Conservation (phyloP, 1,140 invertebrate species). For the Drosophila ananassae region DNA sequence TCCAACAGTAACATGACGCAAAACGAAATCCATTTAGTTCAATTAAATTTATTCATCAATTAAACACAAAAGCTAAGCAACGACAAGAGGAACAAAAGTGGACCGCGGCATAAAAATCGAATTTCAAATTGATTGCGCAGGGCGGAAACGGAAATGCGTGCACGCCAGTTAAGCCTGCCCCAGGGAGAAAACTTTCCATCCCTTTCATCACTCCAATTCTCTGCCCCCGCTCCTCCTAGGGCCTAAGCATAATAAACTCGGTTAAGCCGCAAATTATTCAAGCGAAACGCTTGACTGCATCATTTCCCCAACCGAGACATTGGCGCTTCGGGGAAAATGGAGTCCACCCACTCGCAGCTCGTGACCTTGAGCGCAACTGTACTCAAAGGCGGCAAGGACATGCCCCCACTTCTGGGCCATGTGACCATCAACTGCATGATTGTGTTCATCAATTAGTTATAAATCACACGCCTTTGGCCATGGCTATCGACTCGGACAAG, state of each 20-base stretch:
- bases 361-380: conserved; percentile 64
- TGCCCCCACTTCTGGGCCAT: conserved; percentile 29
- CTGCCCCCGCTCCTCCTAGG: neutral
- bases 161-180: conserved; percentile 45
- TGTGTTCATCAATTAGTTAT: conserved; percentile 78
- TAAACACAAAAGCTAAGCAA: conserved; percentile 72
- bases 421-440: conserved; percentile 58
- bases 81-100: conserved; percentile 31
- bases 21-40: conserved; percentile 77
- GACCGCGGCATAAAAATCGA: conserved; percentile 39
- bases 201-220: neutral
- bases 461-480: conserved; percentile 60
- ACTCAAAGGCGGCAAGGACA: conserved; percentile 16
- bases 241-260: conserved; percentile 62
- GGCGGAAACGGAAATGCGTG: conserved; percentile 72
- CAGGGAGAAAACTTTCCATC: neutral
- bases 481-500: conserved; percentile 24
- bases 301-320: conserved; percentile 49
- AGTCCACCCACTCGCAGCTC: conserved; percentile 1
- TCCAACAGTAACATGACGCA: conserved; percentile 35
- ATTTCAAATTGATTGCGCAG: conserved; percentile 67
- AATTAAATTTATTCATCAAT: conserved; percentile 82
- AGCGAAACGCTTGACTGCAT: conserved; percentile 69
- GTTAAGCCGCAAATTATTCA: conserved; percentile 78
- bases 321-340: conserved; percentile 8